Conservation (phyloP, 2,797 vertebrate species). For the Darevskia mixta region DNA sequence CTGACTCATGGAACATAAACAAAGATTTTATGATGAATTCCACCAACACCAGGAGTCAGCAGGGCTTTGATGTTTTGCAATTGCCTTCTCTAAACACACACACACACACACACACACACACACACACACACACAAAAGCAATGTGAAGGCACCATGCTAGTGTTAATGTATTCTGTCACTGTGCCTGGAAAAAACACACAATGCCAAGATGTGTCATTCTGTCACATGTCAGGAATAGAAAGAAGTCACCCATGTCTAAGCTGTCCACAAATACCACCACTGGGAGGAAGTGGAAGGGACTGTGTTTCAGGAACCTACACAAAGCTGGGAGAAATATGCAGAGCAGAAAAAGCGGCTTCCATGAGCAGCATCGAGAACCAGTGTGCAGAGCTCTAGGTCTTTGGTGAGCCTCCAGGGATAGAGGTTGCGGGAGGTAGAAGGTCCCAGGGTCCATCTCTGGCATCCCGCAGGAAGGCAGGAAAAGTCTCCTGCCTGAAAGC, state of each 20-base stretch:
- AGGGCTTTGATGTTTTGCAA: conserved; percentile 1
- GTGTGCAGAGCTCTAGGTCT: not conserved
- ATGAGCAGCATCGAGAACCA: not conserved
- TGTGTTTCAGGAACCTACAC: not conserved
- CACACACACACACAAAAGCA: not conserved
- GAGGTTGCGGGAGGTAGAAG: not conserved
- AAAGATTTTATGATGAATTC: conserved; percentile 5
- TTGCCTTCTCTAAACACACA: conserved; percentile 20
- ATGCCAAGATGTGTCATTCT: not conserved
- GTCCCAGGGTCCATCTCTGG: no score
- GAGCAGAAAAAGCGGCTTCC: not conserved
- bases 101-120: not conserved
- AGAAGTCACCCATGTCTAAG: accelerated
- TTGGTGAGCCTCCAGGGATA: not conserved
- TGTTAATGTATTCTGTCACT: conserved; percentile 58
- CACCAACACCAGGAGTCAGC: conserved; percentile 36
- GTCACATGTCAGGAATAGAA: not conserved
- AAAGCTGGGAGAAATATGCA: not conserved
- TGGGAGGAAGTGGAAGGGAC: not conserved
- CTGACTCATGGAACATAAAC: not conserved
- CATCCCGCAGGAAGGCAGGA: no score
- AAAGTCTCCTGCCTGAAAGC: no score
- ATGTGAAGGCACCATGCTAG: conserved; percentile 31
- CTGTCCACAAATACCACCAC: accelerated
- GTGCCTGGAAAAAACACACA: not conserved